Evolutionary conservation across 2,888 invertebrate species (phyloP), one percentile per base, ranked within the genome.

Genomic region (Exephanes ischioxanthus): DNA sequence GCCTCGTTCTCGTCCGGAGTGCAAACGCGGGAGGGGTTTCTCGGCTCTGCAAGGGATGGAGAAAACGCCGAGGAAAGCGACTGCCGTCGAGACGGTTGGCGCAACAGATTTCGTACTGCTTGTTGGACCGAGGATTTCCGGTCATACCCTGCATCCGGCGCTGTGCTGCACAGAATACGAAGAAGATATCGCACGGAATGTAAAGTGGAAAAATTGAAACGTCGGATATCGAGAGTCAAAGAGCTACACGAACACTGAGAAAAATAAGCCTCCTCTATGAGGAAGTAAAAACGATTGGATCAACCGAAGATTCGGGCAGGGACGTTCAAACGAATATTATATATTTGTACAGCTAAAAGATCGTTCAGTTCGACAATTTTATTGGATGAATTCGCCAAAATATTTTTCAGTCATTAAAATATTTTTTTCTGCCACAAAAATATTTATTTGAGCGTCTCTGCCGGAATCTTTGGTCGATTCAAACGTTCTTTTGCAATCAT

Each of bases 61-160:
- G 37, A 37, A n/a, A 37, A 19, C 30, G n/a, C 16, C 37, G 63
- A 26, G 16, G 7, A 37, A 63, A 63, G 37, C 63, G n/a, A 30
- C 37, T 63, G n/a, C 37, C 11, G 33, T 63, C 63, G 63, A 63
- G 30, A 4, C 63, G 16, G 33, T 37, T 63, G 63, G 30, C 63
- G 63, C 63, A 63, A 63, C 63, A 63, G 63, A 63, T 63, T 63
- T 63, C 37, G n/a, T 63, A 30, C 63, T 33, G 63, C 30, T 63
- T 22, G 26, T 22, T 58, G 58, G 58, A 58, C 22, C 58, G 58
- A 58, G 2, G 58, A 58, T 58, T 58, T 58, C 26, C 58, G 22
- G 58, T 26, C 58, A 26, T 58, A 58, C 26, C 26, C 58, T 14
- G 14, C 53, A 19, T 22, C 26, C 22, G 11, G 58, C 58, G 26